Conservation (phyloP, 2,113 vertebrate species). For the Lamprotornis superbus region DNA sequence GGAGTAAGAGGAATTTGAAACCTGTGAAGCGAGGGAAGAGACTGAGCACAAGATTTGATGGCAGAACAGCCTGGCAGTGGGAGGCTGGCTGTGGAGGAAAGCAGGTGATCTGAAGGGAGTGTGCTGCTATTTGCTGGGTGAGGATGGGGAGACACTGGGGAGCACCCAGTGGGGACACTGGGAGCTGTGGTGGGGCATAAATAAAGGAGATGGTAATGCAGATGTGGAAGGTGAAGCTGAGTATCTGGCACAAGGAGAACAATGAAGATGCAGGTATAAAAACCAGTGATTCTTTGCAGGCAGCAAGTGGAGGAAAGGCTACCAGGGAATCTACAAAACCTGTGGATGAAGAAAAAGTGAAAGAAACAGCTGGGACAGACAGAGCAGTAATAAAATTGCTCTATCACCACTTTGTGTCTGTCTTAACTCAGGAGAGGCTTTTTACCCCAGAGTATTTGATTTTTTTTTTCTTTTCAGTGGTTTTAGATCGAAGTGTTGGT, state of each 20-base stretch:
- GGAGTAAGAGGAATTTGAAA: not conserved
- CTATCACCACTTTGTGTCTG: not conserved
- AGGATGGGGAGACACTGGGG: slow-evolving; percentile 5
- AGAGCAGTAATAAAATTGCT: not conserved
- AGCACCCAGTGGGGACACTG: not conserved
- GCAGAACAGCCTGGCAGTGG: slow-evolving; percentile 48
- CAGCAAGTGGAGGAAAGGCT: not conserved
- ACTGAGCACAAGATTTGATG: not conserved
- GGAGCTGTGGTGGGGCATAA: not conserved
- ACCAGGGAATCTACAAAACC: not conserved
- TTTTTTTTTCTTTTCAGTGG: not conserved
- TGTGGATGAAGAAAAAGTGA: not conserved
- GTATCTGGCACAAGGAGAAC: not conserved
- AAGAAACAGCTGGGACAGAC: not conserved
- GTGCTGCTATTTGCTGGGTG: not conserved
- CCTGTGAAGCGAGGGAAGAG: slow-evolving; percentile 7
- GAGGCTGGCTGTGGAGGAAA: slow-evolving; percentile 14
- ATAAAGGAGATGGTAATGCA: not conserved
- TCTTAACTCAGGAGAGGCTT: not conserved
- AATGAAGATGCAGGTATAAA: not conserved
- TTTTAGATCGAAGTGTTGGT: not conserved
- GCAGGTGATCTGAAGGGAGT: not conserved
- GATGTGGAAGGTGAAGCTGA: not conserved
- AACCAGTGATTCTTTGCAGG: not conserved
- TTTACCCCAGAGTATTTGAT: not conserved